Conservation (phyloP, 2,113 vertebrate genomes). For the Rhinichthys klamathensis region DNA sequence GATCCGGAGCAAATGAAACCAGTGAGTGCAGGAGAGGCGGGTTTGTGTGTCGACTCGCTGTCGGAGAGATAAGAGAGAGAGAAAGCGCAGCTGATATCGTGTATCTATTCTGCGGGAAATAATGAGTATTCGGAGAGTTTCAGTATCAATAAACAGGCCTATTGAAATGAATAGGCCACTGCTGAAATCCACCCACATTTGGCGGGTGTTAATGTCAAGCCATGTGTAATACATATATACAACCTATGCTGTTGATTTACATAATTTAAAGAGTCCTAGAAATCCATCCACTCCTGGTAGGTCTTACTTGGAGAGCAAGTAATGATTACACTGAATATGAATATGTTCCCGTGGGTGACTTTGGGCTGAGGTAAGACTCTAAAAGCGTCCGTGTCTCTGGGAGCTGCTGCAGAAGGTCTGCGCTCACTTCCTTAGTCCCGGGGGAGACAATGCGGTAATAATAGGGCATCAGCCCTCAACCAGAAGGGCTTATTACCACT, state of each 20-base stretch:
- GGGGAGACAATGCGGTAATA: slow-evolving; percentile 67
- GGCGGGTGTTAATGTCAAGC: too few species aligned
- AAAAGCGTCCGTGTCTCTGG: slow-evolving; percentile 13
- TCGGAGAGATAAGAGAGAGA: too few species aligned
- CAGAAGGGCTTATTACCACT: slow-evolving; percentile 62
- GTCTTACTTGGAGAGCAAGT: slow-evolving; percentile 18
- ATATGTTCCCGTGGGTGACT: slow-evolving; percentile 7
- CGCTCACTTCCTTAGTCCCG: slow-evolving; percentile 57
- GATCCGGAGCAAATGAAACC: too few species aligned
- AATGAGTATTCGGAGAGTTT: too few species aligned
- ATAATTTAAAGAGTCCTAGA: not conserved
- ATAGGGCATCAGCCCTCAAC: slow-evolving; percentile 63
- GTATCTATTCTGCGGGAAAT: too few species aligned
- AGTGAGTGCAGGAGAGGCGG: too few species aligned
- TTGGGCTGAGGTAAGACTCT: slow-evolving; percentile 40
- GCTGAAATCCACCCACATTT: too few species aligned
- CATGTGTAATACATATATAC: too few species aligned
- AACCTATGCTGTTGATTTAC: slow-evolving; percentile 1
- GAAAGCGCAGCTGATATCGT: too few species aligned
- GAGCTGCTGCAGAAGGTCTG: slow-evolving; percentile 25
- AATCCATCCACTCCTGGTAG: not conserved
- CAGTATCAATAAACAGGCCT: too few species aligned
- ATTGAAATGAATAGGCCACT: too few species aligned
- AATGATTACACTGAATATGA: slow-evolving; percentile 13
- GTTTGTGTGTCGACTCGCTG: too few species aligned